Evolutionary conservation across 2,888 invertebrate species (phyloP), one percentile per base, ranked within the genome.

Genomic region (Poecilobothrus nobilitatus): DNA sequence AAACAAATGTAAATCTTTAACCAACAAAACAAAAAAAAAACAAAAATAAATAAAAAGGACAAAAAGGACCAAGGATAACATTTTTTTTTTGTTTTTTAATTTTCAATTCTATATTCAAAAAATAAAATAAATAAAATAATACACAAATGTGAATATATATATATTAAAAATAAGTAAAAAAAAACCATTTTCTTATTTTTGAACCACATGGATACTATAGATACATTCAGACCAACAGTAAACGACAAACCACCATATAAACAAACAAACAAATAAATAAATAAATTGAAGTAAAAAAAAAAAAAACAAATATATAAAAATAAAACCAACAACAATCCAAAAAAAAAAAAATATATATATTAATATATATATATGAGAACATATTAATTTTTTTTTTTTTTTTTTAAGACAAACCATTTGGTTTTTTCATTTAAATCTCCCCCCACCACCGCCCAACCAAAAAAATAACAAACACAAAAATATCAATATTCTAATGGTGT

Each of bases 1-100:
- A 27, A 64, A 22, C n/a, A 64, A 10, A 27, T 33, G 65, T 9
- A 65, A 53, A 53, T 53, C n/a, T 53, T 53, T 12, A 18, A 53
- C 53, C 53, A 18, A 53, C 9, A 53, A 18, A 41, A 37, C 37
- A 8, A 64, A 15, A 27, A 64, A 4, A 33, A 22, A 3, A 64
- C 21, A 21, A 63, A 63, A n/a, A n/a, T 27, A 27, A 27, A 27
- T n/a, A n/a, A 27, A 27, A 27, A 27, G 27, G 27, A 27, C 27
- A 65, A 65, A 65, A 65, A 65, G 65, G 65, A 65, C 65, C 37
- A 65, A 18, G 65, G 65, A 34, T 65, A 65, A 53, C 12, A 4
- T 53, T 53, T 53, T 53, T 2, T 53, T 53, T 18, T 18, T 18
- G 15, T 53, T 12, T 53, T 53, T 27, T 27, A 6, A 18, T 53